Conservation (phyloP, 2,797 vertebrate species). For the Lophius americanus region DNA sequence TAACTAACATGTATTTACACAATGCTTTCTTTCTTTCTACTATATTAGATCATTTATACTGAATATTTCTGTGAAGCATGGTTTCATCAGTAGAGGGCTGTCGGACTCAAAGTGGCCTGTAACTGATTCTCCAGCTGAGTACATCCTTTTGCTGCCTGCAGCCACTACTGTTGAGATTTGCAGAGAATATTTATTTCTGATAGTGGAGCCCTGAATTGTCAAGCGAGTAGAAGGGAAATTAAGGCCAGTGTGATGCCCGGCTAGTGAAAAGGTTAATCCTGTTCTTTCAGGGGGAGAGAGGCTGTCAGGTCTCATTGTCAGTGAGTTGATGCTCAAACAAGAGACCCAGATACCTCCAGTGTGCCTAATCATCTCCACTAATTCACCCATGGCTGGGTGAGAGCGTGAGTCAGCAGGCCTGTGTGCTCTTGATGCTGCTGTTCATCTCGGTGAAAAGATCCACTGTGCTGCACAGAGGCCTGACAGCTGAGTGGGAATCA, state of each 20-base stretch:
- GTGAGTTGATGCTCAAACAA: slow-evolving; percentile 28
- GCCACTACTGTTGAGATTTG: slow-evolving; percentile 49
- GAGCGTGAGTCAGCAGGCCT: slow-evolving; percentile 75
- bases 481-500: slow-evolving; percentile 43
- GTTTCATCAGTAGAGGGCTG: slow-evolving; percentile 19
- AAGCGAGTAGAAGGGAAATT: slow-evolving; percentile 44
- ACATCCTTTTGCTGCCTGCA: slow-evolving; percentile 4
- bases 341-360: slow-evolving; percentile 43
- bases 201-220: slow-evolving; percentile 42
- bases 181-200: slow-evolving; percentile 17
- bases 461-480: slow-evolving; percentile 34
- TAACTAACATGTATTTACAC: not conserved
- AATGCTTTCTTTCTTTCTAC: not conserved
- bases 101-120: slow-evolving; percentile 57
- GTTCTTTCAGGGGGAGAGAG: not conserved
- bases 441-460: slow-evolving; percentile 44
- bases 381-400: slow-evolving; percentile 39
- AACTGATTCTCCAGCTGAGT: slow-evolving; percentile 48
- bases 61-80: not conserved
- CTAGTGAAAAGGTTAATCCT: slow-evolving; percentile 41
- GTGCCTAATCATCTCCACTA: slow-evolving; percentile 47
- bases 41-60: not conserved
- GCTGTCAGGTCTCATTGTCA: slow-evolving; percentile 28
- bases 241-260: slow-evolving; percentile 50
- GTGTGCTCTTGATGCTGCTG: slow-evolving; percentile 37